Evolutionary conservation across 2,113 vertebrate genomes (phyloP).

Genomic region (Patagioenas fasciata): DNA sequence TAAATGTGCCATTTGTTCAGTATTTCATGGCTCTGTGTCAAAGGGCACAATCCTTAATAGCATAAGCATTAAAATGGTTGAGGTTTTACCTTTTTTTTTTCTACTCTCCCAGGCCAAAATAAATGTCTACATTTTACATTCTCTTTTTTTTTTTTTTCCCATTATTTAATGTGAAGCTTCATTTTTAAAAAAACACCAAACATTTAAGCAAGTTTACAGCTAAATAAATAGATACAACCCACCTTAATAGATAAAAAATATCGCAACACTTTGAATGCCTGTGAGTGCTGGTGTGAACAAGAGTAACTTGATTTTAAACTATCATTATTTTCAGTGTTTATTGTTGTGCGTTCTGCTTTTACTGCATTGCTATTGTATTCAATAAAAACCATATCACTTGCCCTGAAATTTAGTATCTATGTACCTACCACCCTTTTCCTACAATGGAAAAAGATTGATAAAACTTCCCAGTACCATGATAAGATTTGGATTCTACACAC

Average conservation of each 20-base stretch:
- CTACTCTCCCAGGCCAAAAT: neutral
- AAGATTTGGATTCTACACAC: neutral
- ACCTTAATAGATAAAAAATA: neutral
- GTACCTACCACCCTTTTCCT: neutral
- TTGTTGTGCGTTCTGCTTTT: neutral
- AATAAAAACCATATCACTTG: neutral
- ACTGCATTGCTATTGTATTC: neutral
- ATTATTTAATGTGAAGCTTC: neutral
- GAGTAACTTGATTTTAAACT: neutral
- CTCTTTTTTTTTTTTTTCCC: neutral
- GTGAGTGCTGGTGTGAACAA: neutral
- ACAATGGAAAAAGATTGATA: neutral
- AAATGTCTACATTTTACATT: neutral
- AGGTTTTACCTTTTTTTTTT: neutral
- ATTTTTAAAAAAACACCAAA: neutral
- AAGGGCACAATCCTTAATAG: conserved; percentile 12
- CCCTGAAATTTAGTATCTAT: neutral
- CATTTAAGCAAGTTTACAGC: neutral
- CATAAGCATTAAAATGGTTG: neutral
- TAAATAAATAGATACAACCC: neutral
- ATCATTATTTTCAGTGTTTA: neutral
- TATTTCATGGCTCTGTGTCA: conserved; percentile 10
- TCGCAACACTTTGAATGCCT: neutral
- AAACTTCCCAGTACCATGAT: neutral
- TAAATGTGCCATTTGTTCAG: conserved; percentile 14